Evolutionary conservation across 1,140 invertebrate species (phyloP).

Genomic region (Drosophila miranda): DNA sequence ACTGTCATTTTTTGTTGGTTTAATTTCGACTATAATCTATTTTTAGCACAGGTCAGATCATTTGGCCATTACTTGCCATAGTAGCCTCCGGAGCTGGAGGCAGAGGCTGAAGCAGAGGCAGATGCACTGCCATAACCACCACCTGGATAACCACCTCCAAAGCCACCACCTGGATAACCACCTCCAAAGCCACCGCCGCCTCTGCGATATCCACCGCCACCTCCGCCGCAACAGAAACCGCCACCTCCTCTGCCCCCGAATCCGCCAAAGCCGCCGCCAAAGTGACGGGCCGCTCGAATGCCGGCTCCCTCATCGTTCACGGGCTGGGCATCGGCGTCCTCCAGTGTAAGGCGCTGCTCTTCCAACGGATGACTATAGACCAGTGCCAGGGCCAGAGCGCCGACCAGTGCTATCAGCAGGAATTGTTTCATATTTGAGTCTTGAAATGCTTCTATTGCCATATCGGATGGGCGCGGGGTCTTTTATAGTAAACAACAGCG

Average conservation of each 20-base stretch:
- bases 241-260: conserved; percentile 28
- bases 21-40: conserved; percentile 13
- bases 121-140: conserved; percentile 32
- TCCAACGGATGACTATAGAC: conserved; percentile 41
- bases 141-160: conserved; percentile 30
- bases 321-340: conserved; percentile 44
- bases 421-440: conserved; percentile 57
- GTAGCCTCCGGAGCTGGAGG: conserved; percentile 29
- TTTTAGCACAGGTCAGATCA: conserved; percentile 3
- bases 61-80: conserved; percentile 22
- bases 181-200: conserved; percentile 21
- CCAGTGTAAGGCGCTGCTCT: conserved; percentile 37
- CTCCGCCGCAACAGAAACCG: conserved; percentile 24
- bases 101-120: conserved; percentile 49
- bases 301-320: conserved; percentile 37
- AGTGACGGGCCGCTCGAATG: conserved; percentile 37
- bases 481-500: conserved; percentile 49
- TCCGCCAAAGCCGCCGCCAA: conserved; percentile 41
- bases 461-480: neutral
- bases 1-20: conserved; percentile 11
- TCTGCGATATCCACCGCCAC: conserved; percentile 12
- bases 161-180: conserved; percentile 40
- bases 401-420: conserved; percentile 29
- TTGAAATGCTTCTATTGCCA: conserved; percentile 40
- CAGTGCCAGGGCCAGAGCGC: conserved; percentile 19